A percentile compares a stretch with the other conserved stretches of the same genome.
phyloP scores from a whole-genome alignment of 92 coral and sea anemone species.

The Desmophyllum pertusum region DNA sequence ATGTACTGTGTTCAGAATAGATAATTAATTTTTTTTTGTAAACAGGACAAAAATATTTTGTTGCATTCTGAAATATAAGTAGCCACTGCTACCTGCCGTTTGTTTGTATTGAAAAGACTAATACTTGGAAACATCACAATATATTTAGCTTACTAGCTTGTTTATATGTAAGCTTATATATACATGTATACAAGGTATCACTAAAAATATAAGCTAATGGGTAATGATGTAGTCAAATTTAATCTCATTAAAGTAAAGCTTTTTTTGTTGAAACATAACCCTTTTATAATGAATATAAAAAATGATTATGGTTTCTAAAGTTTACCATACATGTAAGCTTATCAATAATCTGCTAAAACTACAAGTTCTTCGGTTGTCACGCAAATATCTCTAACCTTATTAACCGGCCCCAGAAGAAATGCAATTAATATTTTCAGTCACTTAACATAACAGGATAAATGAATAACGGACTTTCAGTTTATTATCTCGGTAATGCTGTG shows the following conservation, averaged over 20 bases:
- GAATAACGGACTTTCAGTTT: too few relatives aligned
- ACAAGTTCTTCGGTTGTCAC: not conserved
- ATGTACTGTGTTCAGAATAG: conserved; percentile 27
- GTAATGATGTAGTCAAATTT: not conserved
- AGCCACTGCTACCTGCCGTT: not conserved
- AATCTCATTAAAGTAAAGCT: not conserved
- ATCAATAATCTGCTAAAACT: not conserved
- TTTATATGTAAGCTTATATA: too few relatives aligned
- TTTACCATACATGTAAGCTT: too few relatives aligned
- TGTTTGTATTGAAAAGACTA: not conserved
- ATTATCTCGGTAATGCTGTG: too few relatives aligned
- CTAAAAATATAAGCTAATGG: too few relatives aligned
- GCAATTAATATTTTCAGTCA: not conserved
- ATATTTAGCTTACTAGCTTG: too few relatives aligned
- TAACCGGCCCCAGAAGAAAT: not conserved
- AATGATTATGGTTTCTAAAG: not conserved
- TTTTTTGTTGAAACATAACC: not conserved
- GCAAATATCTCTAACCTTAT: not conserved
- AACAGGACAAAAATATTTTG: not conserved
- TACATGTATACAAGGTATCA: not conserved
- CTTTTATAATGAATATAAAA: not conserved
- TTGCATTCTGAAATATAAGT: not conserved
- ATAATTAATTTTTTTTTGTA: not conserved
- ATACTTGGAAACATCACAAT: not conserved
- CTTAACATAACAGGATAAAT: not conserved